A percentile compares a stretch with the other conserved stretches of the same genome.
These are phyloP conservation scores for Lochmaea crataegi DNA, from an alignment of 2,888 invertebrate genomes.

Conservation along the genomic window DNA sequence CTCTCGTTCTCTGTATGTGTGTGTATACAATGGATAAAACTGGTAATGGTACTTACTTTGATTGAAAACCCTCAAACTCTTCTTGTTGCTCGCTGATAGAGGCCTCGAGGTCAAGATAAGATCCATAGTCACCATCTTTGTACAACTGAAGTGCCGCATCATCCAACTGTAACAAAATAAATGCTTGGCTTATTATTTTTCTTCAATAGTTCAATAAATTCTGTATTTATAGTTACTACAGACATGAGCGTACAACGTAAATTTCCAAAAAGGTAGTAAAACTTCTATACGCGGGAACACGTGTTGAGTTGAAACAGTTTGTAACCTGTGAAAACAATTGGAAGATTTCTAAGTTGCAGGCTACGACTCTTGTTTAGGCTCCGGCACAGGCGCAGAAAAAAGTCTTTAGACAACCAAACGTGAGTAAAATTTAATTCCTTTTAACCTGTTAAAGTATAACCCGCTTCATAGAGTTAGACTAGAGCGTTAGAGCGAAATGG, in stretches of 20 bases:
- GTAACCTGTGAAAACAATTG: no score
- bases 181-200: conserved; percentile 33
- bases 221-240: conserved; percentile 21
- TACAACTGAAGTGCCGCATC: conserved; percentile 97
- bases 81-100: conserved; percentile 97
- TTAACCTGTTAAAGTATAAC: no score
- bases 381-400: no score
- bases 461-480: no score
- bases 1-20: not conserved
- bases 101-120: conserved; percentile 96
- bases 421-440: no score
- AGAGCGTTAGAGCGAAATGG: no score
- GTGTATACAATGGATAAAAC: conserved; percentile 30
- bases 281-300: no score
- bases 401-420: no score
- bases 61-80: conserved; percentile 95
- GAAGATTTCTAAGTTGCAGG: no score
- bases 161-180: conserved; percentile 78
- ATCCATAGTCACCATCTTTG: conserved; percentile 96
- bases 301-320: no score
- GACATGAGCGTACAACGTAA: not conserved
- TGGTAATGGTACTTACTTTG: conserved; percentile 77
- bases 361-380: no score
- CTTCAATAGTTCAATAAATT: conserved; percentile 32
- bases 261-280: not conserved